A percentile compares a stretch with the other conserved stretches of the same genome.
Conservation (phyloP, 92 coral and sea anemone genomes). For the Hydrozoanthus gracilis region DNA sequence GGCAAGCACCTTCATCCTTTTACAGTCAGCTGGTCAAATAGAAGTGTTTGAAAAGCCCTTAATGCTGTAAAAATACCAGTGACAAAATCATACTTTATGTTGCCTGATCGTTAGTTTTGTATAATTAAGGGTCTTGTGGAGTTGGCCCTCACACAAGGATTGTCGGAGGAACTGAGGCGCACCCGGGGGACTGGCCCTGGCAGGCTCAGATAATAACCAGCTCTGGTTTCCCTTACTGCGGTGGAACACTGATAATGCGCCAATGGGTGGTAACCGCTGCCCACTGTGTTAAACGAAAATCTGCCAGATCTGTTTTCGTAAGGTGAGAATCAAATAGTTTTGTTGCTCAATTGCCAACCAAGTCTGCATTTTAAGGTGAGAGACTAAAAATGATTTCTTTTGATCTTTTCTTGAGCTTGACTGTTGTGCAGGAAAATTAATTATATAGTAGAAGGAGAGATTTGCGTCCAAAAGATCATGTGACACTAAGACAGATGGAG, state of each 20-base stretch:
- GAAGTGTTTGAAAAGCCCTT: no score
- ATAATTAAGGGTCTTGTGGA: neutral
- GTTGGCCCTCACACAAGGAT: neutral
- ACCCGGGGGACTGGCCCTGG: slow-evolving; percentile 25
- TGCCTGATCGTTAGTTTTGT: no score
- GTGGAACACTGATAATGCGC: slow-evolving; percentile 1
- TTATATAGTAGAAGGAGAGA: no score
- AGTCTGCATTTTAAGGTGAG: neutral
- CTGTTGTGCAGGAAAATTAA: no score
- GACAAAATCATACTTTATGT: no score
- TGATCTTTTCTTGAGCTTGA: no score
- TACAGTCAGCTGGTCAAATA: no score
- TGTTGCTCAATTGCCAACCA: neutral
- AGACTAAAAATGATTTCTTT: no score
- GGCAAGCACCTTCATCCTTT: no score
- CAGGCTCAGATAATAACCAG: slow-evolving; percentile 23
- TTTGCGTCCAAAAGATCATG: no score
- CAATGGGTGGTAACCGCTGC: slow-evolving; percentile 33
- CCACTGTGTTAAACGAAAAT: slow-evolving; percentile 13
- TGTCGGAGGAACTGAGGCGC: slow-evolving; percentile 23
- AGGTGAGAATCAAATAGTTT: neutral
- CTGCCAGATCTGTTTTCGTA: slow-evolving; percentile 4
- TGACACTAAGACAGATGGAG: no score
- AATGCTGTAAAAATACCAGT: no score
- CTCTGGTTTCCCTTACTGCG: slow-evolving; percentile 28